These are phyloP conservation scores for Chaenogobius annularis DNA, from an alignment of 2,113 vertebrate species.

Conservation along the genomic window DNA sequence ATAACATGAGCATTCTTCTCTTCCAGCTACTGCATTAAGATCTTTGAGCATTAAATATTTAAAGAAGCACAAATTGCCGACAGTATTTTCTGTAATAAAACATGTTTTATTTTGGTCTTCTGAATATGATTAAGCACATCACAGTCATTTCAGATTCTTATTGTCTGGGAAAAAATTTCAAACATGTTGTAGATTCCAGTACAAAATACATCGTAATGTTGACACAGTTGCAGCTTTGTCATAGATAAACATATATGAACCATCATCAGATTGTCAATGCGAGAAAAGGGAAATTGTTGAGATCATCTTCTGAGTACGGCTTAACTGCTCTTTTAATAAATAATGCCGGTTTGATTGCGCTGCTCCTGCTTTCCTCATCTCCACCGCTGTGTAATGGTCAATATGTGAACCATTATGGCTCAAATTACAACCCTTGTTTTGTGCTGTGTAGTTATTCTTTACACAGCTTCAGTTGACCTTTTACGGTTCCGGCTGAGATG, in stretches of 20 bases:
- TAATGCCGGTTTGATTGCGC: too few species aligned
- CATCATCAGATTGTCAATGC: conserved; percentile 25
- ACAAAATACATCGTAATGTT: conserved; percentile 14
- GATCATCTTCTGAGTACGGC: conserved; percentile 45
- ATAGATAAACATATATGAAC: conserved; percentile 4
- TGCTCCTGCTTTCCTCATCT: too few species aligned
- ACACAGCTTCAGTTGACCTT: background rate
- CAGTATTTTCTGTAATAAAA: conserved; percentile 26
- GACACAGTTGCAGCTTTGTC: conserved; percentile 38
- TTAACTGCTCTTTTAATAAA: conserved; percentile 35
- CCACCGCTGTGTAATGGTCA: conserved; percentile 44
- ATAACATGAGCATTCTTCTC: conserved; percentile 5
- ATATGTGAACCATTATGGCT: conserved; percentile 48
- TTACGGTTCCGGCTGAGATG: conserved; percentile 41
- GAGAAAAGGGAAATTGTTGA: conserved; percentile 10
- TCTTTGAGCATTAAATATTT: conserved; percentile 17
- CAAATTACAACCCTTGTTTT: conserved; percentile 5
- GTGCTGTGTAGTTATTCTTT: background rate
- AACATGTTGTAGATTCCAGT: conserved; percentile 21
- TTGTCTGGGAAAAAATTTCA: conserved; percentile 11
- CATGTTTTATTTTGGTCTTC: conserved; percentile 16
- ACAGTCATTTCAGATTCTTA: background rate
- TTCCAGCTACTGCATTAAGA: conserved; percentile 43
- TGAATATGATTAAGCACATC: conserved; percentile 6
- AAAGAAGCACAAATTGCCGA: conserved; percentile 5